A percentile compares a stretch with the other conserved stretches of the same genome.
phyloP scores from a whole-genome alignment of 2,113 vertebrate species.

The Athene cunicularia region DNA sequence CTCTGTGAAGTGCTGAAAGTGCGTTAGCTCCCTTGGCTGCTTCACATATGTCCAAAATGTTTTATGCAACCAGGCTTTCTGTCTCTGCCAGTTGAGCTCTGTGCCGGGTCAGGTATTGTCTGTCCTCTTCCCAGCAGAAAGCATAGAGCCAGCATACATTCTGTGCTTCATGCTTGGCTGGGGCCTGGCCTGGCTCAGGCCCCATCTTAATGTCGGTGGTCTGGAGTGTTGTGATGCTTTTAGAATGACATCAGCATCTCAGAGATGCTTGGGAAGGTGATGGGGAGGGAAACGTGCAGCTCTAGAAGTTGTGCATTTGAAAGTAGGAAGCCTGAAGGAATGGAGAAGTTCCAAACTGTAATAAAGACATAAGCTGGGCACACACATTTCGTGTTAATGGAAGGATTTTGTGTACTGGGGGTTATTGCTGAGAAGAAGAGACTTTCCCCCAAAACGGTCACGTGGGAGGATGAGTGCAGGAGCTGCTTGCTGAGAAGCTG shows the following conservation, averaged over 20 bases:
- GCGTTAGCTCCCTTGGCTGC: constrained; percentile 22
- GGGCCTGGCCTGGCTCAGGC: background rate
- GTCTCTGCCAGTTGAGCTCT: background rate
- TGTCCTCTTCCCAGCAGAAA: background rate
- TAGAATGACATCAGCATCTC: background rate
- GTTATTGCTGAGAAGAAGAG: background rate
- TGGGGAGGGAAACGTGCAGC: background rate
- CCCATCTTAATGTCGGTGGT: fast-evolving
- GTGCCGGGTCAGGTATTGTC: background rate
- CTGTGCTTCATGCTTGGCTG: background rate
- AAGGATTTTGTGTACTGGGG: background rate
- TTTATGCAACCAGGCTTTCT: background rate
- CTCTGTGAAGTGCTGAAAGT: constrained; percentile 29
- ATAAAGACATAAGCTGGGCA: background rate
- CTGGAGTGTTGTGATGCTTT: background rate
- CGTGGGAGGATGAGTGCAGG: background rate
- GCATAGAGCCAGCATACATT: background rate
- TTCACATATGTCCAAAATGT: background rate
- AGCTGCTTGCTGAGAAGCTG: background rate
- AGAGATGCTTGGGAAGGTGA: background rate
- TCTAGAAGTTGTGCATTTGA: background rate
- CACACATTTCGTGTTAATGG: fast-evolving
- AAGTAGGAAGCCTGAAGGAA: background rate
- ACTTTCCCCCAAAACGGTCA: fast-evolving
- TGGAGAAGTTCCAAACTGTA: background rate